Percentiles rank a stretch among this genome's conserved stretches.
These are phyloP conservation scores for Sinhomidia bicolor DNA, from an alignment of 2,888 invertebrate species.

Conservation along the genomic window DNA sequence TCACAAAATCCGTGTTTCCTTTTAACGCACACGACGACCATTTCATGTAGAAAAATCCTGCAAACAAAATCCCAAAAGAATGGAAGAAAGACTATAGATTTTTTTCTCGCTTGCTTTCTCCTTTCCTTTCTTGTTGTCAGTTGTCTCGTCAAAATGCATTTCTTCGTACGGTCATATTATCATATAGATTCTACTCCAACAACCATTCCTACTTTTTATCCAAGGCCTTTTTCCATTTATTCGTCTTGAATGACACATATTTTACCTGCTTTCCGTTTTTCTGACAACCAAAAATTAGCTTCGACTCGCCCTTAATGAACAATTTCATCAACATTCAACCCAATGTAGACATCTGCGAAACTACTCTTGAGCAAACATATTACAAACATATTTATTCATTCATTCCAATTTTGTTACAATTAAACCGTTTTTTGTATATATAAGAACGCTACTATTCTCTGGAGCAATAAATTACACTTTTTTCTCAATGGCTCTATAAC, in stretches of 20 bases:
- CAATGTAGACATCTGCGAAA: slow-evolving; percentile 33
- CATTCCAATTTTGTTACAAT: background rate
- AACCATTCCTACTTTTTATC: background rate
- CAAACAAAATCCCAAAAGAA: too few relatives aligned
- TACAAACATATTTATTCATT: slow-evolving; percentile 7
- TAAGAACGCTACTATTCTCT: background rate
- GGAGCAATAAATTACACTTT: slow-evolving; percentile 26
- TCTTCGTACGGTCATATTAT: background rate
- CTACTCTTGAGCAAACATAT: slow-evolving; percentile 21
- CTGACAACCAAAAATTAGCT: slow-evolving; percentile 61
- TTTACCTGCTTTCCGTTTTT: slow-evolving; percentile 61
- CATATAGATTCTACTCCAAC: background rate
- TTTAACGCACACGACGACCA: too few relatives aligned
- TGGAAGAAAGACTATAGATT: too few relatives aligned
- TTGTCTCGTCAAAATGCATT: background rate
- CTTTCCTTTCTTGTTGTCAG: too few relatives aligned
- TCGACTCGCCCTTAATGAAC: slow-evolving; percentile 43
- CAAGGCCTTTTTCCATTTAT: slow-evolving; percentile 16
- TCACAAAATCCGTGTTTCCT: too few relatives aligned
- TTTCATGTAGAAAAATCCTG: too few relatives aligned
- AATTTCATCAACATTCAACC: slow-evolving; percentile 28
- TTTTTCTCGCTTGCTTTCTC: too few relatives aligned
- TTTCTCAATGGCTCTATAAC: background rate
- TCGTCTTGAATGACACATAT: slow-evolving; percentile 60
- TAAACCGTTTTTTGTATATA: background rate